Conservation (phyloP, 37 sponge, comb jelly and placozoan genomes). For the Bolinopsis microptera region DNA sequence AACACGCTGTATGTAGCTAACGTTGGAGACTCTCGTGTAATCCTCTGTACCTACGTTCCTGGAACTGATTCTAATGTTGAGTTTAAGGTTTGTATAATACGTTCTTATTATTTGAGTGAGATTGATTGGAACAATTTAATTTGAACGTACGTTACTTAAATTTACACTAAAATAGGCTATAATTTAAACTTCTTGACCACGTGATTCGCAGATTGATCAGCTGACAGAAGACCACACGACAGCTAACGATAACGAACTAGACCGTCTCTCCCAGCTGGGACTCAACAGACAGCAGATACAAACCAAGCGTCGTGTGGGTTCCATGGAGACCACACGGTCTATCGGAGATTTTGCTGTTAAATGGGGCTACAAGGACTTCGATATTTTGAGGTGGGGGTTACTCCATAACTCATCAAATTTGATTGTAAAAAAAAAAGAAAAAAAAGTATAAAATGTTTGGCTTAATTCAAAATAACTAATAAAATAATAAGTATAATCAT, state of each 20-base stretch:
- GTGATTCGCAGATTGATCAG: conserved; percentile 70
- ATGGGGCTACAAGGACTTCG: conserved; percentile 89
- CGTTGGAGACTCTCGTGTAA: conserved; percentile 87
- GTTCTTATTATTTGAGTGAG: too few relatives aligned
- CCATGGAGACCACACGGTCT: conserved; percentile 86
- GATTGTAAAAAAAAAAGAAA: too few relatives aligned
- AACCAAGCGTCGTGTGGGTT: conserved; percentile 77
- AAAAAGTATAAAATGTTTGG: too few relatives aligned
- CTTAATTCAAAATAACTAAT: too few relatives aligned
- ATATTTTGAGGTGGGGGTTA: conserved; percentile 75
- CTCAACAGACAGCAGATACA: conserved; percentile 72
- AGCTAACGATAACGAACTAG: conserved; percentile 82
- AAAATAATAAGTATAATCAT: too few relatives aligned
- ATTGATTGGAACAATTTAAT: too few relatives aligned
- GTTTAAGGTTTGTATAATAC: neutral
- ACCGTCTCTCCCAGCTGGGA: conserved; percentile 73
- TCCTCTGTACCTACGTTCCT: conserved; percentile 68
- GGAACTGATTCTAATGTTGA: conserved; percentile 41
- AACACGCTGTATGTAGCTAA: conserved; percentile 83
- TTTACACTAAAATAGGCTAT: too few relatives aligned
- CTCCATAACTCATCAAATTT: too few relatives aligned
- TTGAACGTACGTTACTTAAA: too few relatives aligned
- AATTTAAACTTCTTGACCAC: too few relatives aligned
- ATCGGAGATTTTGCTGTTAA: conserved; percentile 93
- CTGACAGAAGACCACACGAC: conserved; percentile 82